Evolutionary conservation across 2,113 vertebrate genomes (phyloP), one percentile per base, ranked within the genome.

Genomic region (Brachionichthys hirsutus): DNA sequence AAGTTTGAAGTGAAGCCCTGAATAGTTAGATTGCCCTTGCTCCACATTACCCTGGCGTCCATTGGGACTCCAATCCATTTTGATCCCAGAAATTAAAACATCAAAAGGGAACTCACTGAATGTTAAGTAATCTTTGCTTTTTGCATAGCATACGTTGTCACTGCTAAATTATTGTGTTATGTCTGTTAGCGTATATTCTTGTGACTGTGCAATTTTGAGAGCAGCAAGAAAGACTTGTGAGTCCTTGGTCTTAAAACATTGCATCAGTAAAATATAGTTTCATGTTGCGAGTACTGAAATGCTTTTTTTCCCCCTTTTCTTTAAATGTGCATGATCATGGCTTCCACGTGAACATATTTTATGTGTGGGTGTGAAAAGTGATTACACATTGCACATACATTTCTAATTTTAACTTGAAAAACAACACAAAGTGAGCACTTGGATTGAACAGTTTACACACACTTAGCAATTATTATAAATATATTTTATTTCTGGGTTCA

Each of bases 361-460:
- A 19, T 53, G 49, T 53, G 67, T 78, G 54, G 75, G 77, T 49
- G 77, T 62, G 50, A 56, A 74, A 73, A 65, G 17, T 75, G 70
- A 80, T 77, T 64, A 75, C 24, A 67, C 16, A 63, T 67, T 68
- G 56, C 63, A 17, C 54, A 55, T 62, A 49, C 19, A 51, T 58
- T 61, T 70, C 64, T 77, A 77, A 73, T 62, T 70, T 57, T 77
- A 84, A 72, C 62, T 62, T 18, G 15, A 60, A 71, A 73, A 47
- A 43, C n/a, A n/a, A n/a, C n/a, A n/a, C n/a, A n/a, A n/a, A n/a
- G n/a, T n/a, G n/a, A n/a, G n/a, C n/a, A n/a, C n/a, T n/a, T n/a
- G n/a, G n/a, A n/a, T n/a, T n/a, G n/a, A n/a, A n/a, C n/a, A n/a
- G n/a, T n/a, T n/a, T n/a, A n/a, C n/a, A n/a, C n/a, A n/a, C n/a